A percentile compares a stretch with the other conserved stretches of the same genome.
Evolutionary conservation across 1,140 invertebrate genomes (phyloP).

Genomic region (Samia ricini): DNA sequence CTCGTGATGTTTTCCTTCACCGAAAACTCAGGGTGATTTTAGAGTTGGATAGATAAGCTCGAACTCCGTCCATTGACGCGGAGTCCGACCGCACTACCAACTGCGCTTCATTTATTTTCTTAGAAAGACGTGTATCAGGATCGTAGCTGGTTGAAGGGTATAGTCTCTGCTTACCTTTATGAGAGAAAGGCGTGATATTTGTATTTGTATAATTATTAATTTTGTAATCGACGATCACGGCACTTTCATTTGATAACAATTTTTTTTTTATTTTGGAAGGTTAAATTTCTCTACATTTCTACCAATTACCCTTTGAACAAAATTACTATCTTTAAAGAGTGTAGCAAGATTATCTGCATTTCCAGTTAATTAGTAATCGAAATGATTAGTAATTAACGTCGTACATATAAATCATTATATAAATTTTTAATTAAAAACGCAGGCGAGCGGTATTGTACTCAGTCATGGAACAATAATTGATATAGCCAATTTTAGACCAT

Average conservation of each 20-base stretch:
- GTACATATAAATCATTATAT: background rate
- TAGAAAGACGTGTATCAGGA: too few species aligned
- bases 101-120: too few species aligned
- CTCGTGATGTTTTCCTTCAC: too few species aligned
- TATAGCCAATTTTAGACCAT: background rate
- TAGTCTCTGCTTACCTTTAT: too few species aligned
- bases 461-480: background rate
- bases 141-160: too few species aligned
- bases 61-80: too few species aligned
- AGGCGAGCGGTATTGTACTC: background rate
- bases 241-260: background rate
- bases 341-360: background rate
- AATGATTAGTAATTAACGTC: background rate
- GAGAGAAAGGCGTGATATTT: too few species aligned
- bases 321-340: background rate
- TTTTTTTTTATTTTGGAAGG: background rate
- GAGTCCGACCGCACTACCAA: too few species aligned
- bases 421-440: conserved; percentile 2
- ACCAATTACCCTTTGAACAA: background rate
- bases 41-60: too few species aligned
- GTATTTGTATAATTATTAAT: background rate
- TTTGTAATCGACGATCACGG: background rate
- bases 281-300: background rate
- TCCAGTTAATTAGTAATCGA: background rate
- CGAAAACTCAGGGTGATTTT: too few species aligned